Evolutionary conservation across 2,888 invertebrate genomes (phyloP), one percentile per base, ranked within the genome.

Genomic region (Eupithecia abbreviata): DNA sequence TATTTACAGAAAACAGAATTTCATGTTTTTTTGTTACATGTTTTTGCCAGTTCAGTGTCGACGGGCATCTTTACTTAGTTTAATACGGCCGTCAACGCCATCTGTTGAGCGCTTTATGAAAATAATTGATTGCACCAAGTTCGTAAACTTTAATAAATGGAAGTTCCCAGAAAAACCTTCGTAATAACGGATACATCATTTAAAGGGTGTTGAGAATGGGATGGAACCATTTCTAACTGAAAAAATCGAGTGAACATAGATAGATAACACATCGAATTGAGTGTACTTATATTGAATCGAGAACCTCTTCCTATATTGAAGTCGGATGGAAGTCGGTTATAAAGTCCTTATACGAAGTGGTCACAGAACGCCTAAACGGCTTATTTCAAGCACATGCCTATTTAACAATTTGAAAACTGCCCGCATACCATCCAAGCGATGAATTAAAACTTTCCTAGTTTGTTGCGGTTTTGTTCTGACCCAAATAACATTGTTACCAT

Each of bases 81-180:
- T 89, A 90, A 90, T 91, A 89, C 87, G 75, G 81, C 84, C 85
- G 89, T 87, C 89, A 82, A 77, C 80, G 80, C 76, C 90, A 89
- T 85, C 89, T 88, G 88, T 73, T 72, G 78, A 77, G 83, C 82
- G 80, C 78, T 85, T 83, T 82, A 85, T 85, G 82, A 84, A 85
- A 85, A 76, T 81, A 80, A 81, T 76, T 76, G 76, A 81, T 81
- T 73, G 77, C 77, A 78, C 47, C 51, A 55, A 79, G 68, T 77
- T 76, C 70, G 71, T 67, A 55, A 79, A 76, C 79, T 79, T 68
- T 67, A 68, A 77, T 42, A 74, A 69, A 77, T 72, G 74, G n/a
- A 45, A 47, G 15, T 68, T 71, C 18, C 58, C 68, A 30, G 62
- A 30, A 62, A 58, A 62, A 51, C 9, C 6, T 66, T 13, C 6